Base-by-base conservation (phyloP, 2,888 invertebrate genomes). In the Melinaea menophilus region DNA sequence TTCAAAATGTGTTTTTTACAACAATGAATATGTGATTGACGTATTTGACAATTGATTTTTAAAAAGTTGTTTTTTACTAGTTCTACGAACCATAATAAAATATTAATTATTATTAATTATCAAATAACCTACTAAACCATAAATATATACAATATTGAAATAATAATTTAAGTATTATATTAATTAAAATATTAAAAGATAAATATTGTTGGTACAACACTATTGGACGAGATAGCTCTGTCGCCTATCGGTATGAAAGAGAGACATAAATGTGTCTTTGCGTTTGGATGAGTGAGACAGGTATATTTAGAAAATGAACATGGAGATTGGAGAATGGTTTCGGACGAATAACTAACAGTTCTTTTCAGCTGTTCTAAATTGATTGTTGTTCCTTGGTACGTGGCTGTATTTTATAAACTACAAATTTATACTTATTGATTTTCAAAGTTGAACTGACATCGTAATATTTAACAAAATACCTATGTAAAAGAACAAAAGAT, bases 301-400 rank as follows among this genome's bases (percentile, higher is more conserved):
- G 65, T 57, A 64, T 56, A 70, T 69, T 63, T 68, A 61, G 64
- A 69, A 73, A 71, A 69, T 61, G 67, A 71, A 72, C 60, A 71
- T 70, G 71, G 67, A 65, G 63, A 58, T 54, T 59, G 59, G 64
- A 68, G 70, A 69, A 59, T 60, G 56, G 60, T 64, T 67, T 69
- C 64, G 59, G 61, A 65, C 70, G 69, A 69, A 67, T 55, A 61
- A 62, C 56, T 66, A 68, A 71, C 73, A 74, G 74, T 72, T 70
- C 65, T 70, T 70, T 70, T 73, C 75, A 75, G 75, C 74, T 76
- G 77, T 75, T 75, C 69, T 69, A 74, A 76, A 74, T 75, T 73
- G 72, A 69, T 72, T 71, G 74, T 73, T 71, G 67, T 71, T 67
- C 56, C 62, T 70, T 41, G 72, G 70, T 69, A 58, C 60, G 62